Evolutionary conservation across 2,888 invertebrate genomes (phyloP).

Genomic region (Chrysolina oricalcia): DNA sequence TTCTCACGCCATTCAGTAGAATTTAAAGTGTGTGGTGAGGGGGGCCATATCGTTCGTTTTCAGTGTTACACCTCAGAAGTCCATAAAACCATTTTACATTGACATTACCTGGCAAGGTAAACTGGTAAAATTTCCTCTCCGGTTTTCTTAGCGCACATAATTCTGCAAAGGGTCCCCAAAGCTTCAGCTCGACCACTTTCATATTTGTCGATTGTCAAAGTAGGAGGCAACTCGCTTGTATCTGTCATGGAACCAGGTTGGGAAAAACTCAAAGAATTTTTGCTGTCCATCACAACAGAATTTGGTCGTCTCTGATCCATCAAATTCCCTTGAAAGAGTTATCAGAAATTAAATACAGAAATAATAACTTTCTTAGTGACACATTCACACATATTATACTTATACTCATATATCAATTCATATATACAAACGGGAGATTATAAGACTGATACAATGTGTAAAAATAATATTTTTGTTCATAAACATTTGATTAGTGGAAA

Average conservation of each 20-base stretch:
- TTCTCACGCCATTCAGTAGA: too few species aligned
- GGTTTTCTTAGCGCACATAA: constrained; percentile 96
- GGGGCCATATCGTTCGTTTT: too few species aligned
- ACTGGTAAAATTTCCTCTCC: constrained; percentile 94
- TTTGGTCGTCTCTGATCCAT: constrained; percentile 77
- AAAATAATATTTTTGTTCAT: too few species aligned
- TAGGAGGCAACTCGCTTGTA: constrained; percentile 79
- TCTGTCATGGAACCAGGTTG: constrained; percentile 80
- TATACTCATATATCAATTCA: too few species aligned
- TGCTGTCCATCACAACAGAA: constrained; percentile 79
- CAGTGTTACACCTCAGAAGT: background rate
- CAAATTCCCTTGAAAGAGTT: constrained; percentile 67
- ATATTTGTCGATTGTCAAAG: constrained; percentile 84
- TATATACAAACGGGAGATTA: too few species aligned
- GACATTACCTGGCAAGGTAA: constrained; percentile 82
- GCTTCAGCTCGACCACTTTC: constrained; percentile 95
- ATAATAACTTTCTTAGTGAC: background rate
- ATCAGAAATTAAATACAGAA: background rate
- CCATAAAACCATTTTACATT: background rate
- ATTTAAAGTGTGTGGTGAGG: too few species aligned
- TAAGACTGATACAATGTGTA: too few species aligned
- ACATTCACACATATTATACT: background rate
- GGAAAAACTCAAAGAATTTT: constrained; percentile 75
- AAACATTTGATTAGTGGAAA: too few species aligned
- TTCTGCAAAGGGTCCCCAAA: constrained; percentile 94